Conservation (phyloP, 2,113 vertebrate species). For the Gasterosteus nipponicus region DNA sequence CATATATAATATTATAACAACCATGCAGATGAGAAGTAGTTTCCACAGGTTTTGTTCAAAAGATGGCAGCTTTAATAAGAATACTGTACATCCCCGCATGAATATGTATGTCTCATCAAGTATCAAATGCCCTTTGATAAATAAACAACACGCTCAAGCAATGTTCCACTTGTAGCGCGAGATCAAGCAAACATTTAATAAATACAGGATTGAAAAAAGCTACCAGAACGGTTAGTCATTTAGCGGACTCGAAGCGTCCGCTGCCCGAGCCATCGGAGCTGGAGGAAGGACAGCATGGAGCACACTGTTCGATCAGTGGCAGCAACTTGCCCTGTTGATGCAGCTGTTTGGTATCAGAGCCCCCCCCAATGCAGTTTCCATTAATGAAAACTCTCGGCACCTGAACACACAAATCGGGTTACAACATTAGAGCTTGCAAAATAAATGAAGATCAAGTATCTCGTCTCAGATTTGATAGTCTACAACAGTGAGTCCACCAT, state of each 20-base stretch:
- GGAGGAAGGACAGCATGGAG: conserved; percentile 72
- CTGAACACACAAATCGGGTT: conserved; percentile 67
- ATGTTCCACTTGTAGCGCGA: conserved; percentile 23
- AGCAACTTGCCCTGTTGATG: conserved; percentile 90
- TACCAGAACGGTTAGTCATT: conserved; percentile 73
- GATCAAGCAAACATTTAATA: conserved; percentile 33
- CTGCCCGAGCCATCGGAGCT: conserved; percentile 72
- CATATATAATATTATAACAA: not conserved
- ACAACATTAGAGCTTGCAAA: not conserved
- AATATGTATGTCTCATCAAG: conserved; percentile 17
- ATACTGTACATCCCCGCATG: conserved; percentile 37
- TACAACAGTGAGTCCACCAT: not conserved
- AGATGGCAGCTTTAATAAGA: conserved; percentile 49
- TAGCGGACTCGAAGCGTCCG: conserved; percentile 54
- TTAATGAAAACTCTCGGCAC: conserved; percentile 97
- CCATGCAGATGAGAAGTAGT: conserved; percentile 12
- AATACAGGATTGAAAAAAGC: conserved; percentile 47
- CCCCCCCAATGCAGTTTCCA: conserved; percentile 91
- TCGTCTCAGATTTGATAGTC: not conserved
- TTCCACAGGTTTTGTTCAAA: conserved; percentile 32
- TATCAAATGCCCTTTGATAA: conserved; percentile 22
- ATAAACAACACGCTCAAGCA: conserved; percentile 47
- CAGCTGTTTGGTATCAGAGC: conserved; percentile 88
- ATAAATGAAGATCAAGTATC: not conserved
- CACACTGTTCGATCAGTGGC: conserved; percentile 87